phyloP scores from a whole-genome alignment of 2,888 invertebrate species.

The Conus canariensis region DNA sequence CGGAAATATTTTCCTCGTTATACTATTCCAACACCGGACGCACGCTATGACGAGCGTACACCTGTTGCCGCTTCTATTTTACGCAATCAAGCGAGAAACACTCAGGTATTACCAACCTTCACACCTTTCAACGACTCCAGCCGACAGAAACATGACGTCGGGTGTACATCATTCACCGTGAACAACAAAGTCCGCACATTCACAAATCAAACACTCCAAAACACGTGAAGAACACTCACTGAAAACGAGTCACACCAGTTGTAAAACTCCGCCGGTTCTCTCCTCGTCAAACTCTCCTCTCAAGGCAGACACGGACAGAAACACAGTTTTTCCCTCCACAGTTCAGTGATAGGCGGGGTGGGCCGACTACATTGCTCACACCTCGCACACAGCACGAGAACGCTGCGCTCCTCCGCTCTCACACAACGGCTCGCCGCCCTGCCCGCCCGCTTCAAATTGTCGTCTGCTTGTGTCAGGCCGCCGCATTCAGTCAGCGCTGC shows the following conservation, averaged over 20 bases:
- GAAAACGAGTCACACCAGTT: not conserved
- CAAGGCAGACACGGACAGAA: not conserved
- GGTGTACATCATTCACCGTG: not conserved
- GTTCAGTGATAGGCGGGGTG: not conserved
- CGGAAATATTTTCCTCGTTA: too few species aligned
- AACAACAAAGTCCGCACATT: not conserved
- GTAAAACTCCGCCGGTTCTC: not conserved
- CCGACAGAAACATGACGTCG: not conserved
- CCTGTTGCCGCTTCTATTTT: too few species aligned
- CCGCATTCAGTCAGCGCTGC: not conserved
- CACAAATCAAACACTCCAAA: too few species aligned
- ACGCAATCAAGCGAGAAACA: too few species aligned
- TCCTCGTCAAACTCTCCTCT: not conserved
- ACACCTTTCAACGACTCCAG: not conserved
- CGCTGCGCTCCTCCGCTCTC: not conserved
- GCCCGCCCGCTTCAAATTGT: slow-evolving; percentile 12
- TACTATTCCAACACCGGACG: too few species aligned
- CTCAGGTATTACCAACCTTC: too few species aligned
- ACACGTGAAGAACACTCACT: too few species aligned
- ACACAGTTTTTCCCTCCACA: not conserved
- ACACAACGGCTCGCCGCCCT: not conserved
- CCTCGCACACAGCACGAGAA: not conserved
- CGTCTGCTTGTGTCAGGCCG: not conserved
- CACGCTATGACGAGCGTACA: too few species aligned
- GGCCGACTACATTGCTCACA: not conserved